Evolutionary conservation across 30 jellyfish, hydroid and myxozoan genomes (phyloP).

Genomic region (Sanderia malayensis): DNA sequence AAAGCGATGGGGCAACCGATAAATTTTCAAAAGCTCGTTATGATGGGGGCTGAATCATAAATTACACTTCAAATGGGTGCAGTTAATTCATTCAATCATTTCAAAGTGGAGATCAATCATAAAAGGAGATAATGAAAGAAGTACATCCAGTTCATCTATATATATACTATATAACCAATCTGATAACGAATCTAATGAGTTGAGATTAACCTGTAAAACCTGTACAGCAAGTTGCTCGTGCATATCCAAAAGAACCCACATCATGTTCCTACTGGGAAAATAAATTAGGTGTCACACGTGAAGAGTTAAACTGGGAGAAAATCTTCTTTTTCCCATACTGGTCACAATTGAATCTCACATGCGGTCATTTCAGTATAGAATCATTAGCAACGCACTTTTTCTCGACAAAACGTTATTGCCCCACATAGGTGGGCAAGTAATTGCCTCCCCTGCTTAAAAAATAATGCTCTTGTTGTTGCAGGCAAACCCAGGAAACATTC

Average conservation of each 20-base stretch:
- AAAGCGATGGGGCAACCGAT: not conserved
- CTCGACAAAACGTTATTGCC: not conserved
- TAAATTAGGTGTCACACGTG: constrained; percentile 2
- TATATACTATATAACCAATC: not conserved
- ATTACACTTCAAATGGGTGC: not conserved
- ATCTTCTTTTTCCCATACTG: not conserved
- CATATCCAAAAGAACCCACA: constrained; percentile 3
- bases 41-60: not conserved
- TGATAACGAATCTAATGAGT: not conserved
- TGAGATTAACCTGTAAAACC: not conserved
- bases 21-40: not conserved
- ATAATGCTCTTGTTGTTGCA: too few relatives aligned
- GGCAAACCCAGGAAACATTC: too few relatives aligned
- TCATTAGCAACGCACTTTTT: not conserved
- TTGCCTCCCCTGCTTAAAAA: too few relatives aligned
- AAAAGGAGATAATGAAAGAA: not conserved
- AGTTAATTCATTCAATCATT: not conserved
- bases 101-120: not conserved
- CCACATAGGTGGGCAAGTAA: too few relatives aligned
- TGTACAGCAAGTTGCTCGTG: not conserved
- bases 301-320: not conserved
- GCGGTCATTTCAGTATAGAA: constrained; percentile 1
- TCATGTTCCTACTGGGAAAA: constrained; percentile 1
- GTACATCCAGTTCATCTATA: not conserved
- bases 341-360: constrained; percentile 1